phyloP scores from a whole-genome alignment of 2,888 invertebrate species.

The Cyclophora albipunctata region DNA sequence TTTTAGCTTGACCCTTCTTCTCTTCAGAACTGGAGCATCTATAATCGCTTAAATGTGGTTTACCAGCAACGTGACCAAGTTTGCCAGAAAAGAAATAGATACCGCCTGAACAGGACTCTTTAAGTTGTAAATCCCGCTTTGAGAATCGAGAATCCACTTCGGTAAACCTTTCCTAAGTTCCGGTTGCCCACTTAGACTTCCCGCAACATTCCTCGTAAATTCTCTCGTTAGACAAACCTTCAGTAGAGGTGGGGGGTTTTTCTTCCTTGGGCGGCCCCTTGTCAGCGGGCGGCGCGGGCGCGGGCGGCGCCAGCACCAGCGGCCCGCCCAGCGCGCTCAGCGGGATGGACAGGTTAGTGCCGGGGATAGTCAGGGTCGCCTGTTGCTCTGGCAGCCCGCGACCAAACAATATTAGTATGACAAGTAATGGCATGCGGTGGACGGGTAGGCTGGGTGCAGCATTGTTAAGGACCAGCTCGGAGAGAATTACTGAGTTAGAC shows the following conservation, averaged over 20 bases:
- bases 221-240: constrained; percentile 48
- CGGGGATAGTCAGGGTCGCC: constrained; percentile 76
- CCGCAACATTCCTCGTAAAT: too few relatives aligned
- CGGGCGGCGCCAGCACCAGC: constrained; percentile 55
- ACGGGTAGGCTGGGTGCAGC: constrained; percentile 14
- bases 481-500: too few relatives aligned
- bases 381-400: constrained; percentile 62
- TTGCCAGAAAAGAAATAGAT: too few relatives aligned
- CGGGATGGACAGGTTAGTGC: constrained; percentile 78
- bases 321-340: constrained; percentile 65
- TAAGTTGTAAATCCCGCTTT: too few relatives aligned
- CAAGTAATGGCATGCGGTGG: constrained; percentile 43
- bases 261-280: constrained; percentile 71
- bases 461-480: neutral
- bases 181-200: too few relatives aligned
- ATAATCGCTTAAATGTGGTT: too few relatives aligned
- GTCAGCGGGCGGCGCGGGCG: constrained; percentile 8
- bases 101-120: too few relatives aligned
- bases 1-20: too few relatives aligned
- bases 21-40: too few relatives aligned
- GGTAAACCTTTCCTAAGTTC: too few relatives aligned
- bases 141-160: too few relatives aligned
- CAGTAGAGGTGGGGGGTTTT: constrained; percentile 9
- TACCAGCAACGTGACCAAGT: too few relatives aligned
- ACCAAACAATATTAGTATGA: constrained; percentile 64